These are phyloP conservation scores for Drosophila mayaguana DNA, from an alignment of 2,888 invertebrate species.

Conservation along the genomic window DNA sequence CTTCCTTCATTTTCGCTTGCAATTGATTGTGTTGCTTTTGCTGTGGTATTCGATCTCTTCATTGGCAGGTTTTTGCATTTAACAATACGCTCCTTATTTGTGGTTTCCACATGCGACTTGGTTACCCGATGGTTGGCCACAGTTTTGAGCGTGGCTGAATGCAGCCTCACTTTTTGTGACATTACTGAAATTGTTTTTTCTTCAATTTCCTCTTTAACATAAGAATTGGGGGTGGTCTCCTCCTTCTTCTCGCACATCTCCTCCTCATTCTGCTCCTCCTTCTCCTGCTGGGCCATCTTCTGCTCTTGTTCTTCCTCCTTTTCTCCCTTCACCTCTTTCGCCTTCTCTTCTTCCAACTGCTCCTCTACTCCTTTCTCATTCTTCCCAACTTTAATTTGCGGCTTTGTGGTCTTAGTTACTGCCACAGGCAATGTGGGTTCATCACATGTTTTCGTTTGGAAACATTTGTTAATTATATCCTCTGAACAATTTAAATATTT, in stretches of 20 bases:
- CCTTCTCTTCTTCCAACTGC: not conserved
- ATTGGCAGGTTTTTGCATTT: not conserved
- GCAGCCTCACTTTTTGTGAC: not conserved
- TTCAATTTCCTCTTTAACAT: not conserved
- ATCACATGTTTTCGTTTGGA: constrained; percentile 6
- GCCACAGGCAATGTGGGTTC: not conserved
- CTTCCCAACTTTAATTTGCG: not conserved
- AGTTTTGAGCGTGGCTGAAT: not conserved
- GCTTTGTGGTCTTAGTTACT: not conserved
- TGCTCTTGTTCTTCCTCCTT: not conserved
- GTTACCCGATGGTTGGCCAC: not conserved
- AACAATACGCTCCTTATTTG: constrained; percentile 2
- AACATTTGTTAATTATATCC: not conserved
- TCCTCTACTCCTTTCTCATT: not conserved
- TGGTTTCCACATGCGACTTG: not conserved
- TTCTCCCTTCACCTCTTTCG: not conserved
- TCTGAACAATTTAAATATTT: constrained; percentile 3
- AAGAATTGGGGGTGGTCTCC: not conserved
- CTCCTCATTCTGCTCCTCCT: too few species aligned
- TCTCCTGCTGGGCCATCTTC: not conserved
- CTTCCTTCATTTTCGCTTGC: not conserved
- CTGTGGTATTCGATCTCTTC: not conserved
- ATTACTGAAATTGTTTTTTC: not conserved
- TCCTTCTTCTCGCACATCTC: too few species aligned
- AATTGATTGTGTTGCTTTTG: not conserved